Evolutionary conservation across 2,797 vertebrate genomes (phyloP), one percentile per base, ranked within the genome.

Genomic region (Allobates femoralis): DNA sequence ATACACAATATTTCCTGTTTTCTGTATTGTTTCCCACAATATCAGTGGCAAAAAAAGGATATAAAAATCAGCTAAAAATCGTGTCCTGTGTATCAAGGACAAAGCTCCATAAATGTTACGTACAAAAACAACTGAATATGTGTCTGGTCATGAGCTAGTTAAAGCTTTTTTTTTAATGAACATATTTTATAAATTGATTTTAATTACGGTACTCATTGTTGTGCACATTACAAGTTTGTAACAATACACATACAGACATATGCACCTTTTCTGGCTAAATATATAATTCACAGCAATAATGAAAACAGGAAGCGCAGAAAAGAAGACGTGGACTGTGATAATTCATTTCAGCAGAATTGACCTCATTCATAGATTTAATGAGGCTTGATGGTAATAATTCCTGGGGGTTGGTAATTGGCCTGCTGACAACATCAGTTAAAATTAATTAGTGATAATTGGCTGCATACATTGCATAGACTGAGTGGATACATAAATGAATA

Each of bases 381-480:
- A 67, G 46, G 56, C 69, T 34, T 86, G 79, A 84, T 75, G 46
- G 79, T 50, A 86, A 75, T 81, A 74, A 53, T 64, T 81, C 56
- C 71, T 46, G 56, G 41, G 58, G 32, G 51, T 26, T 81, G 37
- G 26, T 86, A 86, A 83, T 46, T 86, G 79, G 71, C 67, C 75
- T 64, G 16, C 46, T 86, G 55, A 62, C 81, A 87, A 79, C 56
- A 77, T 32, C 86, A 74, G 77, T 87, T 84, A 84, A 51, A 83
- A 71, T 78, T 79, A 83, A 87, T 74, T 32, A 56, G 64, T 67
- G 60, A 84, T 87, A 62, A 87, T 87, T 87, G 64, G 62, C 60
- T 34, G 64, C 69, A 64, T 58, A n/a, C 69, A 79, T 73, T 30
- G 50, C 81, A 84, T 80, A 73, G 71, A 56, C 64, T 34, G 74